These are phyloP conservation scores for Bucco capensis DNA, from an alignment of 2,113 vertebrate genomes.

Conservation along the genomic window DNA sequence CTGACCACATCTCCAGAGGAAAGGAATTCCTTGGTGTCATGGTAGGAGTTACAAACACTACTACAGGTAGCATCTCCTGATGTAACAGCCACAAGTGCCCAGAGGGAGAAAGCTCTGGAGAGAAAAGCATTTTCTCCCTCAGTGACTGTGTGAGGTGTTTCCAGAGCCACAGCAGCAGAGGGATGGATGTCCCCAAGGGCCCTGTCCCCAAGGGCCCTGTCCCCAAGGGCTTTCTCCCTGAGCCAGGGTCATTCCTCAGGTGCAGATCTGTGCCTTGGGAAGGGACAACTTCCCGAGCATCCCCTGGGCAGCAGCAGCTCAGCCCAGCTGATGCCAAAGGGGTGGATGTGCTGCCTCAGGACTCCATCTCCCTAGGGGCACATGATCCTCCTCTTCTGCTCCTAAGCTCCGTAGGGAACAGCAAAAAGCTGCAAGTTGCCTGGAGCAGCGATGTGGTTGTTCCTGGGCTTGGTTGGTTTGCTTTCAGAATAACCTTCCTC, in stretches of 20 bases:
- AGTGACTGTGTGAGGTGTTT: no score
- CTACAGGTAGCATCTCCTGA: not conserved
- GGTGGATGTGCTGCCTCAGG: not conserved
- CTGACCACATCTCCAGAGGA: accelerated
- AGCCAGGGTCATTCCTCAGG: accelerated
- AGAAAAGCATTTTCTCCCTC: no score
- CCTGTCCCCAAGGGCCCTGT: not conserved
- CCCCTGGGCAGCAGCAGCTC: not conserved
- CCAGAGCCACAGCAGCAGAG: no score
- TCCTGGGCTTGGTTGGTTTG: not conserved
- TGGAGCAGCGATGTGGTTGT: not conserved
- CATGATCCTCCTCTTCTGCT: accelerated
- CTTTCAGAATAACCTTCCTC: not conserved
- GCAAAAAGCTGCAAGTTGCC: not conserved
- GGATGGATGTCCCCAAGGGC: not conserved
- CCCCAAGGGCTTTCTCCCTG: accelerated
- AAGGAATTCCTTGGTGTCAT: not conserved
- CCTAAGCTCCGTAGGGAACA: not conserved
- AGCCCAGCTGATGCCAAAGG: accelerated
- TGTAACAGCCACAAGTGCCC: not conserved
- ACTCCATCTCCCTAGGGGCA: not conserved
- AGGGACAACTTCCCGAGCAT: not conserved
- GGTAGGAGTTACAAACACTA: accelerated
- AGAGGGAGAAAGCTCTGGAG: not conserved
- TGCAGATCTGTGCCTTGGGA: accelerated